phyloP scores from a whole-genome alignment of 2,797 vertebrate genomes.

The Sebastolobus altivelis region DNA sequence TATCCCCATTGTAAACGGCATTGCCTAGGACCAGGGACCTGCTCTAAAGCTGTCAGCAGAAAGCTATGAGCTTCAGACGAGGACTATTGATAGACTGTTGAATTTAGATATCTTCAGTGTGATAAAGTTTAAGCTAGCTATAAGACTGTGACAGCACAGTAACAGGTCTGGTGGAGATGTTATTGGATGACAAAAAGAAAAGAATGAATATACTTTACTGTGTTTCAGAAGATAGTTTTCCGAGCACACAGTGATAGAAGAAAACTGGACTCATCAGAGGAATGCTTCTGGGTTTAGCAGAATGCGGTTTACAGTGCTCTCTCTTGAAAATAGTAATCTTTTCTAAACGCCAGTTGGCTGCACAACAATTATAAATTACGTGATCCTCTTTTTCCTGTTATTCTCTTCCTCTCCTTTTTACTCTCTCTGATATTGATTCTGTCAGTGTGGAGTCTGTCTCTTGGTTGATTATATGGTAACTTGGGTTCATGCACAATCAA shows the following conservation, averaged over 20 bases:
- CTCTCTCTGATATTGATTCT: not conserved
- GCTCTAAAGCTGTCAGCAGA: slow-evolving; percentile 14
- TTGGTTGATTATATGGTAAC: not conserved
- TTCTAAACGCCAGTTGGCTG: slow-evolving; percentile 8
- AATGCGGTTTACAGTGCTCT: slow-evolving; percentile 15
- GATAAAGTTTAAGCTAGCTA: not conserved
- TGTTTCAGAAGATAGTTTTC: not conserved
- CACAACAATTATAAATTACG: not conserved
- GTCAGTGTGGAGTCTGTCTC: not conserved
- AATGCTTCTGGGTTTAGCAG: slow-evolving; percentile 42
- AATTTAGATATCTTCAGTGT: not conserved
- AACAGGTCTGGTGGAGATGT: not conserved
- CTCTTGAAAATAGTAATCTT: slow-evolving; percentile 22
- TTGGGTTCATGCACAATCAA: not conserved
- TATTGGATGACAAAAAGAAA: not conserved
- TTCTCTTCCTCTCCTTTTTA: not conserved
- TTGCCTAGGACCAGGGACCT: not conserved
- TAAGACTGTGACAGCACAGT: not conserved
- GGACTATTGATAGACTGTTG: slow-evolving; percentile 12
- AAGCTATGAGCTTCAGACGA: not conserved
- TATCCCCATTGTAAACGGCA: slow-evolving; percentile 2
- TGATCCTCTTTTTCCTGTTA: slow-evolving; percentile 18
- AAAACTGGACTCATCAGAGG: slow-evolving; percentile 7
- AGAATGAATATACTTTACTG: not conserved
- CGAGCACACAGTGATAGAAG: not conserved